A percentile compares a stretch with the other conserved stretches of the same genome.
Evolutionary conservation across 2,888 invertebrate species (phyloP).

Genomic region (Glaucopsyche alexis): DNA sequence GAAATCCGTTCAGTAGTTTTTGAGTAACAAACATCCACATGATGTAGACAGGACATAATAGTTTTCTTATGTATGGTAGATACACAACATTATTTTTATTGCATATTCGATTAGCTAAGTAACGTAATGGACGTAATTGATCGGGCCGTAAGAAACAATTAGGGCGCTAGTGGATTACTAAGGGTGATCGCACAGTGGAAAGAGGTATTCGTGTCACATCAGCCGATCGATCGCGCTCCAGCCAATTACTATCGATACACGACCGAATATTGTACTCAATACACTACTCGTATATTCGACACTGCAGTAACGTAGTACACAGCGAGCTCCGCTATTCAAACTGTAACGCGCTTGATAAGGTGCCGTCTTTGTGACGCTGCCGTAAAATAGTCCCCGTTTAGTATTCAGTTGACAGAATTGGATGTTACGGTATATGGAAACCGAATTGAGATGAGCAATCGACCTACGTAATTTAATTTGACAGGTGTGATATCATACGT

Average conservation of each 20-base stretch:
- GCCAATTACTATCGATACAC: constrained; percentile 71
- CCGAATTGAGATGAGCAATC: constrained; percentile 27
- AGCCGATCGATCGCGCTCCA: constrained; percentile 70
- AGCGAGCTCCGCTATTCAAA: constrained; percentile 29
- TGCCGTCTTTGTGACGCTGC: constrained; percentile 31
- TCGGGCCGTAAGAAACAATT: constrained; percentile 71
- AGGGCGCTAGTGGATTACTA: constrained; percentile 70
- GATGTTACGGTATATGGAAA: constrained; percentile 23
- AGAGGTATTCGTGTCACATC: constrained; percentile 72
- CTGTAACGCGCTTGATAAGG: constrained; percentile 31
- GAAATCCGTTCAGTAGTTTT: too few species aligned
- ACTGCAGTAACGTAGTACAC: constrained; percentile 31
- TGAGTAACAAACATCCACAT: too few species aligned
- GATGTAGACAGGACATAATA: too few species aligned
- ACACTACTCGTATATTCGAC: constrained; percentile 46
- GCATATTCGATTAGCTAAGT: constrained; percentile 46
- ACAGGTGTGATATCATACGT: not conserved
- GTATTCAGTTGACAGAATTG: constrained; percentile 29
- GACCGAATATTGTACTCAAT: constrained; percentile 69
- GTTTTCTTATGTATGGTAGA: too few species aligned
- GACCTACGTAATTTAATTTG: constrained; percentile 7
- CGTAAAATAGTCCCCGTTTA: constrained; percentile 30
- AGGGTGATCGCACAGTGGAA: constrained; percentile 66
- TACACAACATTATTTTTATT: not conserved
- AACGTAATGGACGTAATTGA: constrained; percentile 59